These are phyloP conservation scores for Pelosia muscerda DNA, from an alignment of 2,888 invertebrate genomes.

Conservation along the genomic window DNA sequence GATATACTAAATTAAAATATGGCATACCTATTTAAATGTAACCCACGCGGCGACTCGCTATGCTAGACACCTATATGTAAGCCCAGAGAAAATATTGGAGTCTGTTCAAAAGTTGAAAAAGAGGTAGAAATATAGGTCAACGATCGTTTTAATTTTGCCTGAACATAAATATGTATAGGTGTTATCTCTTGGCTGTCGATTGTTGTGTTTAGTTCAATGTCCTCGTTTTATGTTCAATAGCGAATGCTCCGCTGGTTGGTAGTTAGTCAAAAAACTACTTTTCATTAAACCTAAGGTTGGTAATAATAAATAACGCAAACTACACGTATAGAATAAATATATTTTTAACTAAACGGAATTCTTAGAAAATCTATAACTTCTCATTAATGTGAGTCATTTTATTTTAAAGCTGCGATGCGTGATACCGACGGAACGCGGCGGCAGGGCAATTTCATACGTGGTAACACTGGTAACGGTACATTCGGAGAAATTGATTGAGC, in stretches of 20 bases:
- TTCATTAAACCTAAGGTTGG: background rate
- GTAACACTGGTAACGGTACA: slow-evolving; percentile 50
- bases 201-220: background rate
- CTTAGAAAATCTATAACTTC: slow-evolving; percentile 36
- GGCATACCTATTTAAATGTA: slow-evolving; percentile 41
- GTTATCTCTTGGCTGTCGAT: slow-evolving; percentile 9
- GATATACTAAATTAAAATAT: slow-evolving; percentile 51
- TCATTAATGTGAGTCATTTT: slow-evolving; percentile 41
- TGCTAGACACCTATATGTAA: slow-evolving; percentile 29
- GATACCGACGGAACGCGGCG: slow-evolving; percentile 15
- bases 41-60: slow-evolving; percentile 28
- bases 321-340: background rate
- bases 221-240: background rate
- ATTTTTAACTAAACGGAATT: slow-evolving; percentile 22
- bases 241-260: too few species aligned
- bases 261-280: background rate
- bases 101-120: slow-evolving; percentile 56
- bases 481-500: slow-evolving; percentile 43
- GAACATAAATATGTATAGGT: background rate
- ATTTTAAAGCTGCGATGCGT: slow-evolving; percentile 32
- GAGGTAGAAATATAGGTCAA: slow-evolving; percentile 62
- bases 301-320: background rate
- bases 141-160: slow-evolving; percentile 58
- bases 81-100: slow-evolving; percentile 48
- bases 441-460: slow-evolving; percentile 26